Base-by-base conservation (phyloP, 2,113 vertebrate species). In the Corapipo altera region DNA sequence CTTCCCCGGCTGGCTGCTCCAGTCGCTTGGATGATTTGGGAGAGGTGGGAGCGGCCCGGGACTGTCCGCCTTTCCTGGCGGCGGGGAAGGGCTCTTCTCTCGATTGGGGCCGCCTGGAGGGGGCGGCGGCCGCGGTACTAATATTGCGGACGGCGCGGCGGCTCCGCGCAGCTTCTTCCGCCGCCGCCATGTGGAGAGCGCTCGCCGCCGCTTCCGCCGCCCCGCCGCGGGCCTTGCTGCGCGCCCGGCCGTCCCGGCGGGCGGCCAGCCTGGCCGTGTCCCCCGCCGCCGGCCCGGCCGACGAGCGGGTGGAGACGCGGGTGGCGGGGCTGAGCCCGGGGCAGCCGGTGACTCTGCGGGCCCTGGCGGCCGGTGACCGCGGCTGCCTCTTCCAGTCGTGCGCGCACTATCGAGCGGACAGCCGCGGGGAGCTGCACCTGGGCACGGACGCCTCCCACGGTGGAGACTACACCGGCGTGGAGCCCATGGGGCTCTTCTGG, bases 401-500 rank as follows among this genome's bases (percentile, higher is more conserved):
- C n/a, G 96, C 97, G 24, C 95, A 96, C 48, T 97, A 97, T 70
- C 33, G 69, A 37, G 97, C 97, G n/a, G 94, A 97, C 66, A 1
- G 65, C 66, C 52, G 58, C 26, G 96, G 97, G 18, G 17, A 58
- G 77, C 89, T 97, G 74, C 96, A 97, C 79, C 66, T 95, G 81
- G 59, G 72, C 75, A 48, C 58, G 24, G 95, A 94, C 37, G 66
- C 64, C 20, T 96, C 97, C 11, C 78, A 89, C 52, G 97, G 98
- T 12, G 97, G 97, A 3, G 90, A 97, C 86, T 98, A 97, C 93
- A 92, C 37, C 4, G 97, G 97, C 24, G 76, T 97, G 88, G 96
- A 97, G 92, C 97, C 97, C 72, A 97, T 97, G 98, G 97, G 96
- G 87, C 96, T 98, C 32, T 93, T 98, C 44, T 97, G 98, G 97